A percentile compares a stretch with the other conserved stretches of the same genome.
Conservation (phyloP, 2,888 invertebrate genomes). For the Cryptus armator region DNA sequence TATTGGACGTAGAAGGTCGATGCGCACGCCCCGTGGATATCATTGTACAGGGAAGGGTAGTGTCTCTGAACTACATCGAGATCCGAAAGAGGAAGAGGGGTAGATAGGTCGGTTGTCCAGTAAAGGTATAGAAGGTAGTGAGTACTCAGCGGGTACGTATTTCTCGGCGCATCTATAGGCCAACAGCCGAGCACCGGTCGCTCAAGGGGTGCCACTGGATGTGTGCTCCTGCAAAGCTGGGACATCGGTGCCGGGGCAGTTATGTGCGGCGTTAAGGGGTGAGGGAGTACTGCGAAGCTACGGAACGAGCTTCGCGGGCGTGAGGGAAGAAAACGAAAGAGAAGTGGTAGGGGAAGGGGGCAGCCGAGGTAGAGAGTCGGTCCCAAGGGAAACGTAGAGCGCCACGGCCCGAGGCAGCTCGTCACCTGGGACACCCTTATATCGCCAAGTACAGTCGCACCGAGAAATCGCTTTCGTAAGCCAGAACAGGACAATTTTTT, state of each 20-base stretch:
- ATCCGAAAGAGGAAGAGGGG: constrained; percentile 30
- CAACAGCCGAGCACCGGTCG: constrained; percentile 58
- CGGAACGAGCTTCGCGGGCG: constrained; percentile 68
- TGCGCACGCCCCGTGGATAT: constrained; percentile 11
- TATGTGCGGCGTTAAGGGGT: constrained; percentile 64
- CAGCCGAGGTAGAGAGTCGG: constrained; percentile 74
- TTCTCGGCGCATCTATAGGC: constrained; percentile 53
- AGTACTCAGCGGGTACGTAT: constrained; percentile 24
- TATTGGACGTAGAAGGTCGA: constrained; percentile 31
- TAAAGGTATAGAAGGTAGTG: constrained; percentile 5
- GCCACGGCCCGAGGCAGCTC: constrained; percentile 83
- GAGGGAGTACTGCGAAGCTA: constrained; percentile 62
- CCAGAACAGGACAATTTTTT: constrained; percentile 68
- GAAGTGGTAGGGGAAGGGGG: constrained; percentile 47
- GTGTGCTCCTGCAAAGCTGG: constrained; percentile 38
- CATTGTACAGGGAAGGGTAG: constrained; percentile 37
- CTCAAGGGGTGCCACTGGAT: constrained; percentile 61
- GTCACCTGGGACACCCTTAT: constrained; percentile 84
- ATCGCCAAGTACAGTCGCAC: constrained; percentile 83
- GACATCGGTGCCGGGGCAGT: constrained; percentile 45
- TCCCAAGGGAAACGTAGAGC: constrained; percentile 82
- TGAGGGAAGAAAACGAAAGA: constrained; percentile 67
- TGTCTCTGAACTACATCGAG: constrained; percentile 33
- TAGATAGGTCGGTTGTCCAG: constrained; percentile 39
- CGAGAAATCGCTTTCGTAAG: constrained; percentile 79